Base-by-base conservation (phyloP, 2,888 invertebrate species). In the Drosophila recens region DNA sequence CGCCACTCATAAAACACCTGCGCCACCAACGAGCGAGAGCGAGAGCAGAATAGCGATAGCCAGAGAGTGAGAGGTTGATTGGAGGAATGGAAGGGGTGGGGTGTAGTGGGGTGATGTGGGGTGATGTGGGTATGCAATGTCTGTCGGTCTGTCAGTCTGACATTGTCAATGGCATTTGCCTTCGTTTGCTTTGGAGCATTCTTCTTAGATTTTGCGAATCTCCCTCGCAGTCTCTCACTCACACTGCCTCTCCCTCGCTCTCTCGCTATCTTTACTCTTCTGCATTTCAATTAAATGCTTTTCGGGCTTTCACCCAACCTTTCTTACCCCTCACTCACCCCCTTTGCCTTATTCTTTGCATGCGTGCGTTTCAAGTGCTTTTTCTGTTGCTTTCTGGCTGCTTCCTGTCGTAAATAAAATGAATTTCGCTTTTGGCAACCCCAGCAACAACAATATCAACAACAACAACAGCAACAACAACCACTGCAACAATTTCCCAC, bases 371-470 rank as follows among this genome's bases (percentile, higher is more conserved):
- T 76, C 84, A 76, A 86, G 84, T 84, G 86, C 69, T 79, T 77
- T 77, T 52, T 53, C 69, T 69, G 72, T 75, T 78, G 85, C 80
- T 79, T 79, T 69, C 76, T 73, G 82, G 61, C 80, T 72, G 77
- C 84, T 85, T 85, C 85, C 85, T 87, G 85, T 84, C 85, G 87
- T 86, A 85, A 86, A 87, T 87, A 85, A 85, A 87, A 76, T 79
- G 80, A 79, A 85, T 80, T 74, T 83, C 70, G 67, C 81, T 81
- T 82, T 81, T 82, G 85, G 83, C 86, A 83, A 84, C 81, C 79
- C 78, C 75, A 74, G 58, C 69, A 66, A 59, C 67, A 75, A 48
- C 40, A 38, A 33, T 42, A 68, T 2, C 49, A 34, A 34, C 42
- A 52, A 23, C 38, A 65, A 4, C 43, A 57, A 30, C 27, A 27